Evolutionary conservation across 2,797 vertebrate genomes (phyloP).

Genomic region (Sebastes paucispinis): DNA sequence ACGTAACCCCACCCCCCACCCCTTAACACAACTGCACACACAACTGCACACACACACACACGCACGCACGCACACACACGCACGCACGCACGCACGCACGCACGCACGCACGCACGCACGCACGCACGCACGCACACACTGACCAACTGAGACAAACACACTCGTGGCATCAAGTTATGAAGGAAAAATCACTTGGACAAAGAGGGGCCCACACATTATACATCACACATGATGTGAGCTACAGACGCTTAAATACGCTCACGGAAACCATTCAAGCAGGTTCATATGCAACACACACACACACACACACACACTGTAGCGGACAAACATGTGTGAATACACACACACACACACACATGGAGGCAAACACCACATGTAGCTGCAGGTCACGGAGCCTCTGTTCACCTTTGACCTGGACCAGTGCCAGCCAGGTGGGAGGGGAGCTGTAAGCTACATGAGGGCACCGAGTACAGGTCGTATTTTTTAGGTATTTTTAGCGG

Average conservation of each 20-base stretch:
- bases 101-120: too few relatives aligned
- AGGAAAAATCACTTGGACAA: neutral
- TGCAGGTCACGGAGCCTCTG: slow-evolving; percentile 26
- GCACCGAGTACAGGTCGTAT: neutral
- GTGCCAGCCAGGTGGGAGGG: slow-evolving; percentile 16
- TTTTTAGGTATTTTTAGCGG: neutral
- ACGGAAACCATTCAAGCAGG: neutral
- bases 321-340: neutral
- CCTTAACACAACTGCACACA: slow-evolving; percentile 18
- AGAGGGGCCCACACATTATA: neutral
- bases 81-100: neutral
- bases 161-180: slow-evolving; percentile 9
- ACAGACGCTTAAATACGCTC: slow-evolving; percentile 4
- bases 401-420: slow-evolving; percentile 23
- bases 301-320: neutral
- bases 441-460: neutral
- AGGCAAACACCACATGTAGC: neutral
- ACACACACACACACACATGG: neutral
- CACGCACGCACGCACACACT: too few relatives aligned
- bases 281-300: slow-evolving; percentile 1
- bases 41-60: neutral
- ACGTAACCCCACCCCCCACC: slow-evolving; percentile 24
- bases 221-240: neutral
- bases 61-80: neutral
- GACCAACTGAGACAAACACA: slow-evolving; percentile 6